Conservation (phyloP, 2,888 invertebrate genomes). For the Drosophila fulvimacula region DNA sequence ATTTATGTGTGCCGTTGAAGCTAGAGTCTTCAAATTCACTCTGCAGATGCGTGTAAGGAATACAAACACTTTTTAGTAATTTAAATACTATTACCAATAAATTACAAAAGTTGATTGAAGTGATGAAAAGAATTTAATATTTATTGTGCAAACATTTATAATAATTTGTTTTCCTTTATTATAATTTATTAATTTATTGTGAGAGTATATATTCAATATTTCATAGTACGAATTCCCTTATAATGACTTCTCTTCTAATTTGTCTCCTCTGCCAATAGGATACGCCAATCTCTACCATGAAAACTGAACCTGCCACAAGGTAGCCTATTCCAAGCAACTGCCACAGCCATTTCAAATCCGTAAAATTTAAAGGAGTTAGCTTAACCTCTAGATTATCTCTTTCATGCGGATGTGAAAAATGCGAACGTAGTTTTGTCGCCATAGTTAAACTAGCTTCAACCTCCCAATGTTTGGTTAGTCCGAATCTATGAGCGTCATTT, state of each 20-base stretch:
- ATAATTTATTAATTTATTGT: too few relatives aligned
- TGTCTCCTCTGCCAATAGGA: background rate
- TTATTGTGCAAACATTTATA: background rate
- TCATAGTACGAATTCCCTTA: background rate
- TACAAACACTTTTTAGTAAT: too few relatives aligned
- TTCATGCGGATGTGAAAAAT: background rate
- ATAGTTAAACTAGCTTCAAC: background rate
- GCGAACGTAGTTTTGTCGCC: background rate
- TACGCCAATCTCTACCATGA: conserved; percentile 6
- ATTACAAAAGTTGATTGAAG: too few relatives aligned
- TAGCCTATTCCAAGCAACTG: conserved; percentile 5
- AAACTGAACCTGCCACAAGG: conserved; percentile 2
- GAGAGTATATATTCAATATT: too few relatives aligned
- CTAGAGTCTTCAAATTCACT: too few relatives aligned
- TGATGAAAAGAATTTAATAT: background rate
- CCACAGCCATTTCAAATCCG: conserved; percentile 24
- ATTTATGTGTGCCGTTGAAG: too few relatives aligned
- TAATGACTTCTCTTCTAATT: background rate
- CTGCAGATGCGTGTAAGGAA: too few relatives aligned
- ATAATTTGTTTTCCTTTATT: background rate
- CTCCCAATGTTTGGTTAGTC: conserved; percentile 6
- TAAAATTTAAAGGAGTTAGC: background rate
- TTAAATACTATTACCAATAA: too few relatives aligned
- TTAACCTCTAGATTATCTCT: too few relatives aligned
- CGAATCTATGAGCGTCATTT: background rate